Conservation (phyloP, 2,113 vertebrate species). For the Gallinago jamesoni region DNA sequence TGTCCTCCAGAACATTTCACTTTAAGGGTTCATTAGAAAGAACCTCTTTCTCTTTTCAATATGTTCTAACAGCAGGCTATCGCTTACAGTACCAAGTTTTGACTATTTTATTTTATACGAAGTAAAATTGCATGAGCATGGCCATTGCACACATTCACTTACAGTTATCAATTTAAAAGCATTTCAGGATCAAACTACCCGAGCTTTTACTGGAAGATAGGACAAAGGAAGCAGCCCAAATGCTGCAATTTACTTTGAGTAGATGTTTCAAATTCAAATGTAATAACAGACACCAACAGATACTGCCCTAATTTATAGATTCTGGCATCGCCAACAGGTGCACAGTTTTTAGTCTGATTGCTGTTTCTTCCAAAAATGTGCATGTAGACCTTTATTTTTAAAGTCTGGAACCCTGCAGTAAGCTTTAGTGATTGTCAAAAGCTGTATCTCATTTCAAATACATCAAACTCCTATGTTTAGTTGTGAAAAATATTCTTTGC, state of each 20-base stretch:
- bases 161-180: constrained; percentile 69
- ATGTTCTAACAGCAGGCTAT: constrained; percentile 72
- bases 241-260: constrained; percentile 52
- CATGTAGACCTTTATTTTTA: constrained; percentile 6
- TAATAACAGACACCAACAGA: constrained; percentile 64
- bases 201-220: constrained; percentile 48
- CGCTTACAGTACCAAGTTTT: constrained; percentile 54
- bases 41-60: constrained; percentile 67
- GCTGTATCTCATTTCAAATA: constrained; percentile 13
- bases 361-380: constrained; percentile 18
- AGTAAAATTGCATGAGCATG: constrained; percentile 60
- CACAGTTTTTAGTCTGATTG: constrained; percentile 45
- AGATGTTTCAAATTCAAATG: constrained; percentile 72
- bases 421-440: constrained; percentile 55
- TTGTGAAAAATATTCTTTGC: background rate
- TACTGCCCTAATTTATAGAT: constrained; percentile 56
- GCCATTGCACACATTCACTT: constrained; percentile 46
- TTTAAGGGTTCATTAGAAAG: constrained; percentile 74
- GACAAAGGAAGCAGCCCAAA: constrained; percentile 48
- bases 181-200: constrained; percentile 64
- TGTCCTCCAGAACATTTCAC: constrained; percentile 73
- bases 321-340: constrained; percentile 59
- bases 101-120: constrained; percentile 67
- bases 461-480: constrained; percentile 33
- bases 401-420: constrained; percentile 53